Conservation (phyloP, 1,140 invertebrate genomes). For the Idris sp. region DNA sequence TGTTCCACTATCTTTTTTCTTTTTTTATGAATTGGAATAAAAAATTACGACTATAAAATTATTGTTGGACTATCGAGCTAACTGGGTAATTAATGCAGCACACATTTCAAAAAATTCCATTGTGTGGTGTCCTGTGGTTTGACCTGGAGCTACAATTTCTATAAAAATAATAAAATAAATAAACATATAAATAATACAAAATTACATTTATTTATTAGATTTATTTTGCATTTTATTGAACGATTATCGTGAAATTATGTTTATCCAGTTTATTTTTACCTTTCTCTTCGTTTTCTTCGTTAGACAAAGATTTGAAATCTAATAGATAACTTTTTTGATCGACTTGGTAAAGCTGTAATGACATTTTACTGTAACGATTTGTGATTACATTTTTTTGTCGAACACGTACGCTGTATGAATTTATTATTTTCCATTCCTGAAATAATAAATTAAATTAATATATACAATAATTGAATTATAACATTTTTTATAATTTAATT, state of each 20-base stretch:
- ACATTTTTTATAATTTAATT: too few species aligned
- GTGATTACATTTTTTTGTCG: conserved; percentile 91
- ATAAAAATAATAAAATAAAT: conserved; percentile 19
- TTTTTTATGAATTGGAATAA: too few species aligned
- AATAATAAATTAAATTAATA: conserved; percentile 13
- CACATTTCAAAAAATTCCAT: conserved; percentile 99
- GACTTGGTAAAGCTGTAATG: conserved; percentile 98
- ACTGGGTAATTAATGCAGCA: conserved; percentile 96
- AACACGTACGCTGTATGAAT: conserved; percentile 95
- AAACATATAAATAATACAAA: too few species aligned
- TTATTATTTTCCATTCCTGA: conserved; percentile 98
- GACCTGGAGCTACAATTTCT: conserved; percentile 70
- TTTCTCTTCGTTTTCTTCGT: conserved; percentile 83
- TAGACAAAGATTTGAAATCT: conserved; percentile 97
- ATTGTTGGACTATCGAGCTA: conserved; percentile 98
- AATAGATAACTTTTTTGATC: conserved; percentile 98
- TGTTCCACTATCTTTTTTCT: too few species aligned
- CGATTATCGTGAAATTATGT: too few species aligned
- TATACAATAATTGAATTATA: background rate
- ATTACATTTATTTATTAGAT: too few species aligned
- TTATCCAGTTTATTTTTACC: too few species aligned
- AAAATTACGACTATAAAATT: too few species aligned
- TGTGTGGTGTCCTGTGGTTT: conserved; percentile 89
- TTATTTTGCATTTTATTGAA: too few species aligned
- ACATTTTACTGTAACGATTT: conserved; percentile 95